These are phyloP conservation scores for Sebastes ruberrimus DNA, from an alignment of 2,797 vertebrate species.

Conservation along the genomic window DNA sequence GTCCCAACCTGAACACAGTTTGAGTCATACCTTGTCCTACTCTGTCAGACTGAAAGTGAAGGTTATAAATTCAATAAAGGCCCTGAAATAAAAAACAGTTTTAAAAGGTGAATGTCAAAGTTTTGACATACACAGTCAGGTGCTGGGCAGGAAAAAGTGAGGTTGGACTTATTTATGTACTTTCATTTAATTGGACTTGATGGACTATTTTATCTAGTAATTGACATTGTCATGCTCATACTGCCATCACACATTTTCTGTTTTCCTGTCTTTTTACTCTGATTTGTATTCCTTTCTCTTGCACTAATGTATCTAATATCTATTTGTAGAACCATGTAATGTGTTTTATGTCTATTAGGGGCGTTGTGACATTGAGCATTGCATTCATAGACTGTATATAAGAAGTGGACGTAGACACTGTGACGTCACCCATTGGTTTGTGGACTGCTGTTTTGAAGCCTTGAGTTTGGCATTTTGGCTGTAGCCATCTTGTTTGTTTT, in stretches of 20 bases:
- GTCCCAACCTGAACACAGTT: neutral
- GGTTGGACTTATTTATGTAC: neutral
- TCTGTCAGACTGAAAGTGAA: constrained; percentile 3
- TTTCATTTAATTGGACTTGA: neutral
- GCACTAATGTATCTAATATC: neutral
- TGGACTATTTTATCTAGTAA: neutral
- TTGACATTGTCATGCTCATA: neutral
- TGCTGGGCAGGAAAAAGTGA: constrained; percentile 76
- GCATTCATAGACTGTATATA: too few relatives aligned
- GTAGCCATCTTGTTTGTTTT: too few relatives aligned
- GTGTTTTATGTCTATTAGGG: constrained; percentile 6
- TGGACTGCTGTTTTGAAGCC: too few relatives aligned
- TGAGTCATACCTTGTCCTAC: neutral
- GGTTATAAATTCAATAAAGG: constrained; percentile 5
- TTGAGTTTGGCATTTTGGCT: too few relatives aligned
- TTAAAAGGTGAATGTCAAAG: constrained; percentile 72
- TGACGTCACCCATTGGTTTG: too few relatives aligned
- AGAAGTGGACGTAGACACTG: too few relatives aligned
- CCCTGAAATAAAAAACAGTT: neutral
- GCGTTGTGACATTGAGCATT: constrained; percentile 2
- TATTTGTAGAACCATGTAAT: neutral
- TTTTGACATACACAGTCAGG: constrained; percentile 58
- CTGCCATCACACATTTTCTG: constrained; percentile 13
- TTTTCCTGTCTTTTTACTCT: neutral
- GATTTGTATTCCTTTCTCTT: neutral